Evolutionary conservation across 2,797 vertebrate genomes (phyloP).

Genomic region (Melanotaenia pygmaea): DNA sequence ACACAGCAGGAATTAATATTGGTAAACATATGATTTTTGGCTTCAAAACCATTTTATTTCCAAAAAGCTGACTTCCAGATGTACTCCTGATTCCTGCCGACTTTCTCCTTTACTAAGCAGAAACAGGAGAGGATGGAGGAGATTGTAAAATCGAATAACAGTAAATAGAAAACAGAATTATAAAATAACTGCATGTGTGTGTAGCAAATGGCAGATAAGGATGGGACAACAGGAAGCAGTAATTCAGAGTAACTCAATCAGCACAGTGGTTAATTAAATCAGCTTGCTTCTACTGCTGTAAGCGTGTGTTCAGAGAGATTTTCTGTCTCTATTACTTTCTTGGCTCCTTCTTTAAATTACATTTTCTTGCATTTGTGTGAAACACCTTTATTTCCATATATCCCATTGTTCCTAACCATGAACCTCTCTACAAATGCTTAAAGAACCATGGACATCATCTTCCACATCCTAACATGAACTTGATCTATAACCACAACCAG

Average conservation of each 20-base stretch:
- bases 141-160: slow-evolving; percentile 29
- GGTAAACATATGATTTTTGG: background rate
- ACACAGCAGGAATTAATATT: background rate
- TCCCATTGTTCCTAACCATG: background rate
- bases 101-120: background rate
- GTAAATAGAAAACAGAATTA: slow-evolving; percentile 39
- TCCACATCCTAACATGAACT: background rate
- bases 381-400: background rate
- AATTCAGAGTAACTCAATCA: slow-evolving; percentile 60
- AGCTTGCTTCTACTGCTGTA: slow-evolving; percentile 29
- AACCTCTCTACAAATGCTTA: background rate
- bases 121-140: slow-evolving; percentile 1
- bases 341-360: background rate
- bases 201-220: slow-evolving; percentile 32
- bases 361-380: slow-evolving; percentile 4
- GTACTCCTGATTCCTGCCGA: slow-evolving; percentile 21
- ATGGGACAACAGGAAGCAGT: slow-evolving; percentile 48
- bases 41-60: background rate
- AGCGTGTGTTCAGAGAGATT: background rate
- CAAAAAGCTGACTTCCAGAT: slow-evolving; percentile 20
- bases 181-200: slow-evolving; percentile 24
- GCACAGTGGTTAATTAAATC: slow-evolving; percentile 46
- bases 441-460: no score
- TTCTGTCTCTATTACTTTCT: background rate
- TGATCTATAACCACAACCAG: background rate